These are phyloP conservation scores for Pangasianodon hypophthalmus DNA, from an alignment of 2,113 vertebrate genomes.

Conservation along the genomic window DNA sequence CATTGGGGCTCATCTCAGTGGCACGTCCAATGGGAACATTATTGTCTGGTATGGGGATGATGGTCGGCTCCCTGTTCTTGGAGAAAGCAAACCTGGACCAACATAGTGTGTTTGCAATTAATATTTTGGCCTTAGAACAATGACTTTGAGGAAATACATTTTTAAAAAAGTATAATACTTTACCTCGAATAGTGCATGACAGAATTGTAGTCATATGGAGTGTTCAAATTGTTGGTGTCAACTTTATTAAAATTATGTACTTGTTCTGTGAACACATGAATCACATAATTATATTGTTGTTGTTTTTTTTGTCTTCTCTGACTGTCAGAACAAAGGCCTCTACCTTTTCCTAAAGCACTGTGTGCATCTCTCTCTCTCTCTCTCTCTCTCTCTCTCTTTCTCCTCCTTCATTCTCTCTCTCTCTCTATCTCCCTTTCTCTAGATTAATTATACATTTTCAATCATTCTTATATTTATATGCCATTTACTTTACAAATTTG, in stretches of 20 bases:
- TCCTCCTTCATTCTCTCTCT: too few species aligned
- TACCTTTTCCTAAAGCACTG: too few species aligned
- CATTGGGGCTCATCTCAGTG: constrained; percentile 12
- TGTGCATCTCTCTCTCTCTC: too few species aligned
- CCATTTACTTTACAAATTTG: too few species aligned
- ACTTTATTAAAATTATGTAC: constrained; percentile 52
- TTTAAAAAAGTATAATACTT: background rate
- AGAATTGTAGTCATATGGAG: constrained; percentile 75
- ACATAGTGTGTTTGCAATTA: constrained; percentile 6
- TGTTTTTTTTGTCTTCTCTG: too few species aligned
- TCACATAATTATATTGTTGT: background rate
- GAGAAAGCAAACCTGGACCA: constrained; percentile 38
- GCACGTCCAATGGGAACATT: constrained; percentile 26
- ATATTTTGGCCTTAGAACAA: background rate
- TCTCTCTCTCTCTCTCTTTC: too few species aligned
- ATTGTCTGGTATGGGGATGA: constrained; percentile 32
- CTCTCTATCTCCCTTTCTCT: too few species aligned
- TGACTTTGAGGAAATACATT: background rate
- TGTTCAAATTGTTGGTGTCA: constrained; percentile 64
- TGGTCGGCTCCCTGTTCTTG: constrained; percentile 37
- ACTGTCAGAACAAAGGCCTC: background rate
- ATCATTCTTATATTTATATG: too few species aligned
- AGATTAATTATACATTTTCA: too few species aligned
- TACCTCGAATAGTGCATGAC: constrained; percentile 75
- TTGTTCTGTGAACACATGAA: constrained; percentile 23